Conservation (phyloP, 2,888 invertebrate genomes). For the Charanyca ferruginea region DNA sequence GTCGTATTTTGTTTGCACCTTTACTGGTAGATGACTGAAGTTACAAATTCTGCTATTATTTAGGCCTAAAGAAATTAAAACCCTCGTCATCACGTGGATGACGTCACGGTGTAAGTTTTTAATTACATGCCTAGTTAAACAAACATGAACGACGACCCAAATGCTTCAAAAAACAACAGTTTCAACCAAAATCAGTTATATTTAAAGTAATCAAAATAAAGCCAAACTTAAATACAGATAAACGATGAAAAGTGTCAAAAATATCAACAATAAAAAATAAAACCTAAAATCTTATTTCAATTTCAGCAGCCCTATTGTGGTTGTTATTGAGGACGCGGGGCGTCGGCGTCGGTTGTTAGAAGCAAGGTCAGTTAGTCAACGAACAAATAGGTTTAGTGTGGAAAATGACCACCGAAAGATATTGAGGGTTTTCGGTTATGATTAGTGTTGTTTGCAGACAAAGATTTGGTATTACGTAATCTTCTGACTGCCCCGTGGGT, state of each 20-base stretch:
- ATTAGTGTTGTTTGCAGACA: conserved; percentile 11
- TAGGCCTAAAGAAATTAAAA: too few relatives aligned
- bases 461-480: conserved; percentile 13
- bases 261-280: not conserved
- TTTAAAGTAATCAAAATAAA: not conserved
- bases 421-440: conserved; percentile 32
- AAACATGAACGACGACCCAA: too few relatives aligned
- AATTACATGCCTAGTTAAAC: too few relatives aligned
- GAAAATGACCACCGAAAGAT: conserved; percentile 31
- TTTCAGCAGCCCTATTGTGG: conserved; percentile 44
- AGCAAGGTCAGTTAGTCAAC: conserved; percentile 60
- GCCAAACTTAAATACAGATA: not conserved
- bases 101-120: too few relatives aligned
- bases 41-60: too few relatives aligned
- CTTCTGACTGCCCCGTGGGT: too few relatives aligned
- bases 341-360: conserved; percentile 27
- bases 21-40: too few relatives aligned
- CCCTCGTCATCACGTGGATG: too few relatives aligned
- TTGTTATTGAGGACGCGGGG: conserved; percentile 35
- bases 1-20: too few relatives aligned
- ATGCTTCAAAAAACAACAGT: not conserved
- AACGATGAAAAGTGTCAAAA: conserved; percentile 16
- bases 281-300: not conserved
- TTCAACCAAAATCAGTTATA: not conserved
- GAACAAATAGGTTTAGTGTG: conserved; percentile 56